These are phyloP conservation scores for Cairina moschata DNA, from an alignment of 2,113 vertebrate genomes.

Conservation along the genomic window DNA sequence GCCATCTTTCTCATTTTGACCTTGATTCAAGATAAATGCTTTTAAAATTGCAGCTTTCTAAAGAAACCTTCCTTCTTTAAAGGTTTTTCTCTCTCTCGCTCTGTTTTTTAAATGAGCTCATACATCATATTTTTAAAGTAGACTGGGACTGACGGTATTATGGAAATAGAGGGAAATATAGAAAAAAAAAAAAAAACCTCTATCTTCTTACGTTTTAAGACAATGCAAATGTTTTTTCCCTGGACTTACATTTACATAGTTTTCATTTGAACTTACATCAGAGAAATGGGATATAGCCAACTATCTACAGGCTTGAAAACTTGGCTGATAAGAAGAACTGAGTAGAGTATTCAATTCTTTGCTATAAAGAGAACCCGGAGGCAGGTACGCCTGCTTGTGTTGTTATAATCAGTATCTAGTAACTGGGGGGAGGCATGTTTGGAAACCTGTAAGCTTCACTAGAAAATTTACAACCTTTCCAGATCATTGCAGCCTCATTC, in stretches of 20 bases:
- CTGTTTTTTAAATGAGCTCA: not conserved
- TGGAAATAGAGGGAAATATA: not conserved
- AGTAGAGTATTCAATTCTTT: not conserved
- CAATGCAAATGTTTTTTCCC: not conserved
- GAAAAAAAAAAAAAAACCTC: not conserved
- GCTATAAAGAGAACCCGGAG: not conserved
- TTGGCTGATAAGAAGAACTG: not conserved
- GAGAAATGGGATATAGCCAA: not conserved
- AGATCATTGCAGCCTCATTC: not conserved
- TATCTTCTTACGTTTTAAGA: not conserved
- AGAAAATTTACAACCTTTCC: not conserved
- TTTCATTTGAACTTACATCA: conserved; percentile 18
- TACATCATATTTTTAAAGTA: conserved; percentile 10
- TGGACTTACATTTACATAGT: not conserved
- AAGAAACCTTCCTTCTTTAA: conserved; percentile 41
- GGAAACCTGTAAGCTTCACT: not conserved
- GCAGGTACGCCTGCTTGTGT: not conserved
- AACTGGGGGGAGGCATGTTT: not conserved
- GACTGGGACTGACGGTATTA: not conserved
- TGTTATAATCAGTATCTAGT: not conserved
- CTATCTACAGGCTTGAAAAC: not conserved
- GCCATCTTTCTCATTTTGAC: conserved; percentile 10
- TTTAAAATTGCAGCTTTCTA: conserved; percentile 62
- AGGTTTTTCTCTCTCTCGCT: not conserved
- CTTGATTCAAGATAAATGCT: conserved; percentile 53